These are phyloP conservation scores for Adelphocoris suturalis DNA, from an alignment of 2,888 invertebrate species.

Conservation along the genomic window DNA sequence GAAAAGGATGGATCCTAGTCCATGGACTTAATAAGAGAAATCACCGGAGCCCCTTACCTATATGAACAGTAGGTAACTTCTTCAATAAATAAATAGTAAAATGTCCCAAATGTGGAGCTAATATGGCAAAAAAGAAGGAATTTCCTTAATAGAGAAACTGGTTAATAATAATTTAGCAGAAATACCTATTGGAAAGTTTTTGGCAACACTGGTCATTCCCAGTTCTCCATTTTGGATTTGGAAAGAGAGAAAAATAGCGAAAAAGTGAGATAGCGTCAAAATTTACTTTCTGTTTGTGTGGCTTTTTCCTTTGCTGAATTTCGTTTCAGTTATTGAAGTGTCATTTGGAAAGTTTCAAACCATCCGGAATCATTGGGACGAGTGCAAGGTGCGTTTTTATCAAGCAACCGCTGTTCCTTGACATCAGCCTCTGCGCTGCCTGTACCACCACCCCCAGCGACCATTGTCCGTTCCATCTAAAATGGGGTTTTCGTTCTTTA, in stretches of 20 bases:
- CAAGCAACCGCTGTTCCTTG: not conserved
- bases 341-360: not conserved
- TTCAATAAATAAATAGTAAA: too few species aligned
- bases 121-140: too few species aligned
- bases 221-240: slow-evolving; percentile 49
- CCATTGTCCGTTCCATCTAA: slow-evolving; percentile 21
- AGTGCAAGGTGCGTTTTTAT: not conserved
- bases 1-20: too few species aligned
- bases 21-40: too few species aligned
- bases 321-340: not conserved
- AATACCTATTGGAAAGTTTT: too few species aligned
- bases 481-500: not conserved
- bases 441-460: slow-evolving; percentile 30
- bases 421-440: not conserved
- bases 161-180: too few species aligned
- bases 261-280: slow-evolving; percentile 57
- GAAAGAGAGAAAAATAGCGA: slow-evolving; percentile 44
- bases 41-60: too few species aligned
- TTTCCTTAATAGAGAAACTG: too few species aligned
- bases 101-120: too few species aligned
- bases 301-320: not conserved
- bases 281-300: slow-evolving; percentile 47
- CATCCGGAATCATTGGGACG: not conserved
- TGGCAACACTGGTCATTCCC: not conserved
- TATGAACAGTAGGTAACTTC: too few species aligned